Base-by-base conservation (phyloP, 2,888 invertebrate species). In the Chesias legatella region DNA sequence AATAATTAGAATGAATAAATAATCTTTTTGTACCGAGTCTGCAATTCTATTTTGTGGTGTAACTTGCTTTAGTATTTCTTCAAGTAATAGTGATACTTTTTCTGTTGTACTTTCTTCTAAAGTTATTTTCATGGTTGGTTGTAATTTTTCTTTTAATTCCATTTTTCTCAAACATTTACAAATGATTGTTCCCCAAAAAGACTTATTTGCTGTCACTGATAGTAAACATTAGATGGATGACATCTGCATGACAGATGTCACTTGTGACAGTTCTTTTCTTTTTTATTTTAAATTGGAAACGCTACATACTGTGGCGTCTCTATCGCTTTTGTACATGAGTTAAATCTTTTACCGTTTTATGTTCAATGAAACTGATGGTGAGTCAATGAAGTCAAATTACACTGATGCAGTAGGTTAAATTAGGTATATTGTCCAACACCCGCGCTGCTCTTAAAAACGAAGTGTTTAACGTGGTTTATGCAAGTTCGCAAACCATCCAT, bases 51-150 rank as follows among this genome's bases (percentile, higher is more conserved):
- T 66, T 42, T 70, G 60, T 5, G 54, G 40, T 26, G 68, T 40
- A 32, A 79, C 50, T 44, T 54, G 64, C 48, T 60, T 59, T 20
- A 79, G 55, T 30, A 79, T 63, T 39, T 69, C 60, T 40, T 79
- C 59, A 25, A 84, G 59, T 39, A 75, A 26, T 11, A 58, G 58
- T 6, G 80, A 62, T 46, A 82, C 51, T 37, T 56, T 65, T 42
- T 79, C 75, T 20, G 71, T 73, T 17, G 74, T 75, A 53, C 80
- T 78, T 42, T 84, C 83, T 63, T 84, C 81, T 58, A 82, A 47
- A 37, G 53, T 57, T 24, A 66, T 53, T 33, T 49, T 56, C 79
- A 80, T 77, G 29, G 22, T 34, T 30, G 11, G 23, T n/a, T n/a
- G n/a, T 8, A 28, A 7, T 24, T 25, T 33, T 30, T 22, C 10